Evolutionary conservation across 2,888 invertebrate genomes (phyloP).

Genomic region (Eristalis tenax): DNA sequence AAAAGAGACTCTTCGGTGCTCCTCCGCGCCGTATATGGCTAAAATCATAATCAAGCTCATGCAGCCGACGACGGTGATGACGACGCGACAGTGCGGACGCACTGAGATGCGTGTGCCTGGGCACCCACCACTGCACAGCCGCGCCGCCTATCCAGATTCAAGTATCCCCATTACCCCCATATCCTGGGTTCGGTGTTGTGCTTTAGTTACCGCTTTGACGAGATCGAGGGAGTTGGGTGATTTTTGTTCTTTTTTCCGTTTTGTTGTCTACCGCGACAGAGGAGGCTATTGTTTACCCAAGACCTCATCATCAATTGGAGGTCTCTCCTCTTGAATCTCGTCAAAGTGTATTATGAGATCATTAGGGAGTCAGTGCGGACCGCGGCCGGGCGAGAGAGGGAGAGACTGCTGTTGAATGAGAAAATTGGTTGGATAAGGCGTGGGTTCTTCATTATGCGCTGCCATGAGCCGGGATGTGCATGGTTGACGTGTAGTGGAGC

Average conservation of each 20-base stretch:
- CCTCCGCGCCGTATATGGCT: conserved; percentile 18
- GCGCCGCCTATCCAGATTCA: conserved; percentile 16
- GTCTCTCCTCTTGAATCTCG: conserved; percentile 67
- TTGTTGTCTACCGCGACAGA: conserved; percentile 41
- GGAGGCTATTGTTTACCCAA: conserved; percentile 68
- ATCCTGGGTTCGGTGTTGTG: conserved; percentile 41
- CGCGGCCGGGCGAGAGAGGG: neutral
- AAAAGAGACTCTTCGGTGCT: conserved; percentile 23
- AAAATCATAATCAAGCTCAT: conserved; percentile 57
- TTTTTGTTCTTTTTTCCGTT: conserved; percentile 25
- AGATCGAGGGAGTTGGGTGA: conserved; percentile 27
- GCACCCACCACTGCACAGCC: neutral
- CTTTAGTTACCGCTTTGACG: conserved; percentile 26
- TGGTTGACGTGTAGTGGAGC: conserved; percentile 29
- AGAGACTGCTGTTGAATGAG: conserved; percentile 47
- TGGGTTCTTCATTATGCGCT: conserved; percentile 65
- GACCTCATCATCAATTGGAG: conserved; percentile 69
- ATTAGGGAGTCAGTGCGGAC: conserved; percentile 47
- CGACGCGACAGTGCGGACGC: conserved; percentile 12
- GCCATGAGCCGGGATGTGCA: conserved; percentile 7
- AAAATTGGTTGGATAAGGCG: conserved; percentile 61
- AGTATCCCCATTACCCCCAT: conserved; percentile 38
- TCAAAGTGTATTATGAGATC: conserved; percentile 71
- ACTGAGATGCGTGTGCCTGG: conserved; percentile 43
- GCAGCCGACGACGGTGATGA: conserved; percentile 31